These are phyloP conservation scores for Sabatieria punctata DNA, from an alignment of 2,888 invertebrate species.

Conservation along the genomic window DNA sequence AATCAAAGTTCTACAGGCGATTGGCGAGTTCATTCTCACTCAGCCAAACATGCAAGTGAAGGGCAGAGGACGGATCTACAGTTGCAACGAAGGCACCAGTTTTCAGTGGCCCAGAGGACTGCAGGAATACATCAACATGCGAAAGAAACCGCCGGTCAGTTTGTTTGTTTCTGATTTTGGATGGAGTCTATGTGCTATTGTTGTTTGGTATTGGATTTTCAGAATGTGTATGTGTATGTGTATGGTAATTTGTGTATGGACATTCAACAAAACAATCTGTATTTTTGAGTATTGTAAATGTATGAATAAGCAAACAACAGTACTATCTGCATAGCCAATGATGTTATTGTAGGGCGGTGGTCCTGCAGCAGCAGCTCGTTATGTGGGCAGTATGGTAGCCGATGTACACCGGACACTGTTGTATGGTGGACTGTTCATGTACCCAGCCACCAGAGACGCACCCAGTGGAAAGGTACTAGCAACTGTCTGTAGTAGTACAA, in stretches of 20 bases:
- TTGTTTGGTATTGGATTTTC: no score
- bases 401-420: constrained; percentile 96
- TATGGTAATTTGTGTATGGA: no score
- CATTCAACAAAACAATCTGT: no score
- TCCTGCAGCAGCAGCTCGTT: constrained; percentile 69
- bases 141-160: constrained; percentile 57
- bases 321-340: no score
- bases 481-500: no score
- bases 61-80: constrained; percentile 69
- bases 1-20: constrained; percentile 36
- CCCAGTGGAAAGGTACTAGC: constrained; percentile 79
- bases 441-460: constrained; percentile 74
- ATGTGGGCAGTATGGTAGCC: constrained; percentile 99
- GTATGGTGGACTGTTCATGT: constrained; percentile 96
- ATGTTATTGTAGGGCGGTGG: constrained; percentile 49
- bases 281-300: no score
- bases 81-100: constrained; percentile 50
- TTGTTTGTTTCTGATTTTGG: no score
- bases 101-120: constrained; percentile 47
- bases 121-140: constrained; percentile 41
- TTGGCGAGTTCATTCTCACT: constrained; percentile 56
- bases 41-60: constrained; percentile 69
- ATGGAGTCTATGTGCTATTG: no score
- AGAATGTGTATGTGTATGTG: no score
- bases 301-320: no score